Percentiles rank a stretch among this genome's conserved stretches.
phyloP scores from a whole-genome alignment of 2,888 invertebrate genomes.

The Dryocosmus kuriphilus region DNA sequence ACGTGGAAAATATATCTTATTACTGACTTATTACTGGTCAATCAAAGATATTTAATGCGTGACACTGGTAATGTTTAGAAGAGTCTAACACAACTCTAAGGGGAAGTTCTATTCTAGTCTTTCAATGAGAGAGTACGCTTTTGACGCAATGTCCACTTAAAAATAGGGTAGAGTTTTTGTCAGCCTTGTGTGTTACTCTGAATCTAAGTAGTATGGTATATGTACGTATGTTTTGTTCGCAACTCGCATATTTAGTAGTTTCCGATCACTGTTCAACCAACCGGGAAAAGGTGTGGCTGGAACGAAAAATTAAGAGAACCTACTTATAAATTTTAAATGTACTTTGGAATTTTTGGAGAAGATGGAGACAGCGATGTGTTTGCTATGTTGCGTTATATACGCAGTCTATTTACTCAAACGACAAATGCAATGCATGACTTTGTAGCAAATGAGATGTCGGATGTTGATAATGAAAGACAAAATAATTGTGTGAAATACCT shows the following conservation, averaged over 20 bases:
- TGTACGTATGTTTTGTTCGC: slow-evolving; percentile 28
- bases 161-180: slow-evolving; percentile 63
- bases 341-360: not conserved
- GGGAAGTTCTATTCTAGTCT: slow-evolving; percentile 65
- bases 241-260: slow-evolving; percentile 13
- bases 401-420: not conserved
- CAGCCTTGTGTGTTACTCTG: slow-evolving; percentile 48
- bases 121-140: slow-evolving; percentile 64
- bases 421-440: not conserved
- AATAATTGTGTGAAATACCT: not conserved
- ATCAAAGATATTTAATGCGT: slow-evolving; percentile 21
- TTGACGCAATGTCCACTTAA: slow-evolving; percentile 64
- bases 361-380: not conserved
- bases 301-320: slow-evolving; percentile 1
- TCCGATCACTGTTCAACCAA: slow-evolving; percentile 25
- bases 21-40: too few relatives aligned
- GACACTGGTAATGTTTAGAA: slow-evolving; percentile 32
- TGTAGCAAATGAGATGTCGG: not conserved
- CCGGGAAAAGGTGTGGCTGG: slow-evolving; percentile 37
- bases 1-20: too few relatives aligned
- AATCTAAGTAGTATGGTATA: not conserved
- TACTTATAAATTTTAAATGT: not conserved
- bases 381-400: not conserved
- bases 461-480: not conserved
- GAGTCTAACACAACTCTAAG: slow-evolving; percentile 32